phyloP scores from a whole-genome alignment of 2,797 vertebrate genomes.

The Sciurus vulgaris region DNA sequence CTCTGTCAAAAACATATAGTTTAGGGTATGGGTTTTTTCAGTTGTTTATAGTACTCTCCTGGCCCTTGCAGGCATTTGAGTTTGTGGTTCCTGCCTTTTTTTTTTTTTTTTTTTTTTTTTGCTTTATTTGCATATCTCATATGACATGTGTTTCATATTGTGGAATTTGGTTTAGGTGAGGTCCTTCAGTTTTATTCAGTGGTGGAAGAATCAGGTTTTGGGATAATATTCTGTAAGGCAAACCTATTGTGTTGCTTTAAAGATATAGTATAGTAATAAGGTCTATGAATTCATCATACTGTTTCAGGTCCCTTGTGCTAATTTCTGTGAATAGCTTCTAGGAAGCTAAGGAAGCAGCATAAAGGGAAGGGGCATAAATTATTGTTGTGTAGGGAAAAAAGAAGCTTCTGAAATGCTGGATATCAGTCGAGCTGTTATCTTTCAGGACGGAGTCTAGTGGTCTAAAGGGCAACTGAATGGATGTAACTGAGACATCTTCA shows the following conservation, averaged over 20 bases:
- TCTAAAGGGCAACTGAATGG: not conserved
- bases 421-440: not conserved
- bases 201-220: constrained; percentile 2
- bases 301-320: not conserved
- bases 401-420: not conserved
- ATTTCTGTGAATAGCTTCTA: not conserved
- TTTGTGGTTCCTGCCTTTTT: not conserved
- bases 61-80: not conserved
- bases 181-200: constrained; percentile 5
- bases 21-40: not conserved
- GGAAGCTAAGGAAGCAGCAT: not conserved
- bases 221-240: not conserved
- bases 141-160: not conserved
- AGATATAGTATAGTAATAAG: not conserved
- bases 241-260: not conserved
- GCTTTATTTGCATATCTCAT: not conserved
- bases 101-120: not conserved
- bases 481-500: not conserved
- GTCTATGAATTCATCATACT: not conserved
- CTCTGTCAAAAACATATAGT: constrained; percentile 1
- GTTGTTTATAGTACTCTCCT: not conserved
- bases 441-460: not conserved
- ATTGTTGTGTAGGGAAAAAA: not conserved
- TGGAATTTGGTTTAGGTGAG: not conserved
- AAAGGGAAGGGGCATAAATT: not conserved